These are phyloP conservation scores for Corvus hawaiiensis DNA, from an alignment of 2,113 vertebrate genomes.

Conservation along the genomic window DNA sequence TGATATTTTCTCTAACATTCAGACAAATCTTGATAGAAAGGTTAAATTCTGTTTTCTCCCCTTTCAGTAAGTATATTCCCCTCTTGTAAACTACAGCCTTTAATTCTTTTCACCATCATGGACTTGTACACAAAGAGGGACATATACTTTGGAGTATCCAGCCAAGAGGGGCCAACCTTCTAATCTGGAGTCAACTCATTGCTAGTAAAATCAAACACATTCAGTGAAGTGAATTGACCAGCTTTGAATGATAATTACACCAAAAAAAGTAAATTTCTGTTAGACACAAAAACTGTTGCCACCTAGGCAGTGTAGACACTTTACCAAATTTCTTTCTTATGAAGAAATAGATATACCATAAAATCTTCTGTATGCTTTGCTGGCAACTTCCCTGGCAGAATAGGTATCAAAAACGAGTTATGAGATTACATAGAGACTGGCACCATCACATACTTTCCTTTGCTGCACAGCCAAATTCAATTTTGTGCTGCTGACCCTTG, in stretches of 20 bases:
- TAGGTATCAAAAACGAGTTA: neutral
- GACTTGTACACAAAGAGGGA: neutral
- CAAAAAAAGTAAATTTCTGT: neutral
- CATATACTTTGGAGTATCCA: neutral
- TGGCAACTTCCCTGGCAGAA: neutral
- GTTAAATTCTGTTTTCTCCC: neutral
- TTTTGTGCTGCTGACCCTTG: slow-evolving; percentile 11
- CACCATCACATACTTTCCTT: neutral
- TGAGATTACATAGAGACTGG: neutral
- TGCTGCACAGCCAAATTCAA: slow-evolving; percentile 24
- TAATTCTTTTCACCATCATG: neutral
- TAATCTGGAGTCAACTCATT: neutral
- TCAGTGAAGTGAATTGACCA: neutral
- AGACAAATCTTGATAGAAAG: neutral
- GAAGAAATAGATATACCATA: neutral
- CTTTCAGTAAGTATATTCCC: neutral
- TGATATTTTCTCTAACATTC: neutral
- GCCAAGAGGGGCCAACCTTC: neutral
- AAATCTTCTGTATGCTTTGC: neutral
- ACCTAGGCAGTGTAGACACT: neutral
- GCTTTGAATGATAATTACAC: neutral
- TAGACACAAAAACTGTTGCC: neutral
- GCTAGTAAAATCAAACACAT: neutral
- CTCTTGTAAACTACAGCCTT: neutral
- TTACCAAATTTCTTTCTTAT: neutral